Conservation (phyloP, 2,888 invertebrate species). For the Rhagonycha lutea region DNA sequence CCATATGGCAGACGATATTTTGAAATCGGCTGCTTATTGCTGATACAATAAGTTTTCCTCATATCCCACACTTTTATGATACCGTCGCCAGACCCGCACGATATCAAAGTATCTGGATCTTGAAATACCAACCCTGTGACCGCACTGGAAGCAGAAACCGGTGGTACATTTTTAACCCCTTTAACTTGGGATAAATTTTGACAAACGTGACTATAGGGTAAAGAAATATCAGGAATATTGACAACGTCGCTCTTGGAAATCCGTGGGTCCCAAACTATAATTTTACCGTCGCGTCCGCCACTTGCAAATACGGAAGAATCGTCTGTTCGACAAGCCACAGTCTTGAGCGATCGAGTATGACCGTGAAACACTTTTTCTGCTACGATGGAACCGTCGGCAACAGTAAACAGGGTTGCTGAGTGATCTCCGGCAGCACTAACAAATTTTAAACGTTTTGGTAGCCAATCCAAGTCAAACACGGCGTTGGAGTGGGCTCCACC, state of each 20-base stretch:
- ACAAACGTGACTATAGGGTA: conserved; percentile 67
- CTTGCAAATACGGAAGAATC: conserved; percentile 82
- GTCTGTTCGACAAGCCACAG: conserved; percentile 72
- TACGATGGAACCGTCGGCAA: conserved; percentile 54
- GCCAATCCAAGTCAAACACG: conserved; percentile 89
- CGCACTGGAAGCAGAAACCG: conserved; percentile 65
- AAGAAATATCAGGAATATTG: conserved; percentile 69
- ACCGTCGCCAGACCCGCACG: conserved; percentile 87
- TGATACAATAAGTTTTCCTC: conserved; percentile 75
- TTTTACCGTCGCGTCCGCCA: conserved; percentile 85
- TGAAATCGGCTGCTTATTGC: conserved; percentile 72
- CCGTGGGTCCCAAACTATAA: conserved; percentile 83
- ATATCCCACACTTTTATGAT: conserved; percentile 84
- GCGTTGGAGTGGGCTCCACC: conserved; percentile 81
- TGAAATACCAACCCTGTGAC: conserved; percentile 86
- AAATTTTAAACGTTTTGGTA: conserved; percentile 73
- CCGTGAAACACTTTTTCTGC: conserved; percentile 68
- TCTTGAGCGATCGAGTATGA: conserved; percentile 83
- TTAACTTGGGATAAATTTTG: conserved; percentile 59
- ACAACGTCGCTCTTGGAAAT: conserved; percentile 49
- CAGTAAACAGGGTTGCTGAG: conserved; percentile 79
- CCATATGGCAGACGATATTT: conserved; percentile 74
- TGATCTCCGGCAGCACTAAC: conserved; percentile 88
- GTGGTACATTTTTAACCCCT: conserved; percentile 36
- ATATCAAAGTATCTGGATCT: conserved; percentile 76